Evolutionary conservation across 2,113 vertebrate species (phyloP), one percentile per base, ranked within the genome.

Genomic region (Megatriorchis doriae): DNA sequence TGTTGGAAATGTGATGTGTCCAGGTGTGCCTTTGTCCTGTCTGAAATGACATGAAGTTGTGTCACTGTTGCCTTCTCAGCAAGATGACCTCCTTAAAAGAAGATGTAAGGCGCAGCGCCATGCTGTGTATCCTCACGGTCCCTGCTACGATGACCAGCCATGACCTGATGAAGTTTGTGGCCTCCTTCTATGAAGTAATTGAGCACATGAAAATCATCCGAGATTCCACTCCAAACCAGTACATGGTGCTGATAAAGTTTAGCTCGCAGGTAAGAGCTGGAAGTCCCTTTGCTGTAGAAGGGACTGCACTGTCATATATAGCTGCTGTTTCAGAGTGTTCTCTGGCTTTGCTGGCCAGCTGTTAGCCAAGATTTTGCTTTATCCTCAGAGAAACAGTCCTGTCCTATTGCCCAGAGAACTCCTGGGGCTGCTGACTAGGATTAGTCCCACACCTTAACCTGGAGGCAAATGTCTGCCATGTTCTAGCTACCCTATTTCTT

Each of bases 191-290:
- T 22, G 99, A 99, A 8, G 99, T 99, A 42, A 99, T 99, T 27
- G 99, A 99, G 97, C 99, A 99, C 96, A 99, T 99, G 99, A 99
- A 99, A 98, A 99, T 99, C 97, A 99, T 99, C 94, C 97, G 99
- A 38, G 99, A 99, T 97, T 99, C 99, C 62, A 99, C 99, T 56
- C 99, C 99, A 3, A 99, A 99, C 97, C 99, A 99, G 91, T 99
- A 99, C 97, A 99, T 99, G 99, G 99, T 99, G 91, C 98, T 99
- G 90, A 98, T 99, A 86, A 99, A 99, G 96, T 99, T 99, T 79
- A 98, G 98, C 78, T 96, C 98, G 1, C 99, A 99, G 99, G 99
- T 99, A 97, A 97, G 94, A 88, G 58, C 92, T 82, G 71, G 65
- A 52, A 48, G 38, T 32, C 22, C 91, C 77, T 91, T 87, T 93